Evolutionary conservation across 2,113 vertebrate genomes (phyloP).

Genomic region (Chitala chitala): DNA sequence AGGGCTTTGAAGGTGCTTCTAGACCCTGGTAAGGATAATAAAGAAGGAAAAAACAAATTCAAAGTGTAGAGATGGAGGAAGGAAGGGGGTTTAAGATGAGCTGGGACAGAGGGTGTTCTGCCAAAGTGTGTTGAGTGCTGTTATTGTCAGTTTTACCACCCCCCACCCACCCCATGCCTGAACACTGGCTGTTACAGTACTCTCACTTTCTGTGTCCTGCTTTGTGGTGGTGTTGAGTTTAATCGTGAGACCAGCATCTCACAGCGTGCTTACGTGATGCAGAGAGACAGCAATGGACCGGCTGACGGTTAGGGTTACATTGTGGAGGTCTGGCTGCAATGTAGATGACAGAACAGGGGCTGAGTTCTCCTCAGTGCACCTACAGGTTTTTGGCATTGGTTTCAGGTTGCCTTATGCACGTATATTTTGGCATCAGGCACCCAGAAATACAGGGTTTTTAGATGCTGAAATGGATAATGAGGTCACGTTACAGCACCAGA

Average conservation of each 20-base stretch:
- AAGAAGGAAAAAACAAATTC: conserved; percentile 14
- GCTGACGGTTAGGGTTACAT: too few relatives aligned
- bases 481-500: background rate
- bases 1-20: conserved; percentile 19
- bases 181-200: background rate
- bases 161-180: too few relatives aligned
- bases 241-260: too few relatives aligned
- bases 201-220: background rate
- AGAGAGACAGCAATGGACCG: too few relatives aligned
- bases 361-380: too few relatives aligned
- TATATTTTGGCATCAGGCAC: background rate
- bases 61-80: too few relatives aligned
- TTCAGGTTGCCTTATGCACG: too few relatives aligned
- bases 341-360: too few relatives aligned
- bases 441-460: background rate
- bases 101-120: conserved; percentile 26
- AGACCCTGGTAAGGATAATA: background rate
- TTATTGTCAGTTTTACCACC: conserved; percentile 15
- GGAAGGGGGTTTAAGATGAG: background rate
- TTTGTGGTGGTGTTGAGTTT: too few relatives aligned
- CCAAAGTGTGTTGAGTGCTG: conserved; percentile 36
- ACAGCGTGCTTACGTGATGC: too few relatives aligned
- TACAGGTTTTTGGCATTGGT: too few relatives aligned
- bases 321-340: too few relatives aligned
- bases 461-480: background rate